phyloP scores from a whole-genome alignment of 2,888 invertebrate species.

The Temnothorax ravouxi region DNA sequence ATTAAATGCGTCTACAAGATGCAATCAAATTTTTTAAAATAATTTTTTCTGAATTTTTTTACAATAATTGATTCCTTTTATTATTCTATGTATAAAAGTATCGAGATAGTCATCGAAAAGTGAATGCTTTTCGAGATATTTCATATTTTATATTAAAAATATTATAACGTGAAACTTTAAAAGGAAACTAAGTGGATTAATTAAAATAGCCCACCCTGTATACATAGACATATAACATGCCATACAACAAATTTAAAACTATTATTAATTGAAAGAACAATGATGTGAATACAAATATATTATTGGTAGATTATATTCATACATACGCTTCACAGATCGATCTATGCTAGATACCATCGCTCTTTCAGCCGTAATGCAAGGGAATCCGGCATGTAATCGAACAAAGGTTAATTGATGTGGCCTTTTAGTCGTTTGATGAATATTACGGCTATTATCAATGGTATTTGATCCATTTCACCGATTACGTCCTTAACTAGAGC shows the following conservation, averaged over 20 bases:
- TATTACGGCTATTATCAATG: slow-evolving; percentile 60
- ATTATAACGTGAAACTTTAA: too few species aligned
- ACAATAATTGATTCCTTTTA: too few species aligned
- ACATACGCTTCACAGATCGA: not conserved
- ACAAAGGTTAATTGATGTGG: slow-evolving; percentile 57
- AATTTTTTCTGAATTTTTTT: too few species aligned
- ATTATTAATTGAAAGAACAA: not conserved
- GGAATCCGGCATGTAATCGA: slow-evolving; percentile 46
- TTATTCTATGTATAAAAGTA: too few species aligned
- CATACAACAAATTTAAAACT: not conserved
- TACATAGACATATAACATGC: not conserved
- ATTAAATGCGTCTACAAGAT: too few species aligned
- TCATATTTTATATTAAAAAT: too few species aligned
- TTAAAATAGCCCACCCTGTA: too few species aligned
- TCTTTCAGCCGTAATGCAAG: slow-evolving; percentile 46
- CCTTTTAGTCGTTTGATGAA: slow-evolving; percentile 57
- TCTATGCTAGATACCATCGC: slow-evolving; percentile 38
- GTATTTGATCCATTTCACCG: slow-evolving; percentile 56
- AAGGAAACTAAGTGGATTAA: too few species aligned
- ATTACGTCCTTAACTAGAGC: slow-evolving; percentile 57
- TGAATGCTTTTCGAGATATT: too few species aligned
- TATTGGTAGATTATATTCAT: not conserved
- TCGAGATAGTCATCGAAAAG: too few species aligned
- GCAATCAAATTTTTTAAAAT: too few species aligned
- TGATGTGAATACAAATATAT: not conserved